Conservation (phyloP, 1,140 invertebrate genomes). For the Helicoverpa armigera region DNA sequence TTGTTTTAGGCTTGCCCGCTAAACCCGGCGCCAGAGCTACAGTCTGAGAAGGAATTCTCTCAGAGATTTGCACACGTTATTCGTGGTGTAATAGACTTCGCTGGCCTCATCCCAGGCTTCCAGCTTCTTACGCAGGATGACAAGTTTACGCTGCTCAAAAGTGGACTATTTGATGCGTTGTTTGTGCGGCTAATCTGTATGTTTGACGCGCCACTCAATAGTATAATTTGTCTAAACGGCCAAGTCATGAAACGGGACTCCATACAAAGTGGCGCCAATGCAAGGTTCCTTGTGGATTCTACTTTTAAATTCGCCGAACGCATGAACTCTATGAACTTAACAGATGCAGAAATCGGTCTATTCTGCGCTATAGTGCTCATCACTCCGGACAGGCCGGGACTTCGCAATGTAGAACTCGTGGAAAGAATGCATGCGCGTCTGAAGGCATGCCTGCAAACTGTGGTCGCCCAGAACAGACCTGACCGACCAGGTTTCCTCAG, state of each 20-base stretch:
- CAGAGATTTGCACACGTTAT: conserved; percentile 98
- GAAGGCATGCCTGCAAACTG: conserved; percentile 94
- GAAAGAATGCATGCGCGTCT: conserved; percentile 97
- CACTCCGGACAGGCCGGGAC: conserved; percentile 96
- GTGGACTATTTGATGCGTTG: conserved; percentile 97
- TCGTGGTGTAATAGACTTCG: conserved; percentile 98
- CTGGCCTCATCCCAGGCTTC: conserved; percentile 98
- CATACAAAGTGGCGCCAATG: conserved; percentile 96
- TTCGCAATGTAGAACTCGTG: conserved; percentile 96
- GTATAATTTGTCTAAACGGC: conserved; percentile 97
- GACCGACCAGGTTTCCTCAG: conserved; percentile 92
- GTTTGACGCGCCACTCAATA: conserved; percentile 96
- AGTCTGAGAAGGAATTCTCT: conserved; percentile 96
- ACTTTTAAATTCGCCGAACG: conserved; percentile 99
- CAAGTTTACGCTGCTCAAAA: conserved; percentile 98
- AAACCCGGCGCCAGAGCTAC: conserved; percentile 96
- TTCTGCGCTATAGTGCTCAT: conserved; percentile 98
- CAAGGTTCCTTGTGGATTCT: conserved; percentile 97
- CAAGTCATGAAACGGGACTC: conserved; percentile 96
- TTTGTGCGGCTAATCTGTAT: conserved; percentile 97
- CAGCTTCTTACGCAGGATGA: conserved; percentile 97
- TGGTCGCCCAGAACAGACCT: conserved; percentile 95
- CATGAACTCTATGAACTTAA: conserved; percentile 95
- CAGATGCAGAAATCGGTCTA: conserved; percentile 97
- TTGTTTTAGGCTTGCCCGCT: conserved; percentile 96